Evolutionary conservation across 2,888 invertebrate species (phyloP).

Genomic region (Himalopsyche tibetana): DNA sequence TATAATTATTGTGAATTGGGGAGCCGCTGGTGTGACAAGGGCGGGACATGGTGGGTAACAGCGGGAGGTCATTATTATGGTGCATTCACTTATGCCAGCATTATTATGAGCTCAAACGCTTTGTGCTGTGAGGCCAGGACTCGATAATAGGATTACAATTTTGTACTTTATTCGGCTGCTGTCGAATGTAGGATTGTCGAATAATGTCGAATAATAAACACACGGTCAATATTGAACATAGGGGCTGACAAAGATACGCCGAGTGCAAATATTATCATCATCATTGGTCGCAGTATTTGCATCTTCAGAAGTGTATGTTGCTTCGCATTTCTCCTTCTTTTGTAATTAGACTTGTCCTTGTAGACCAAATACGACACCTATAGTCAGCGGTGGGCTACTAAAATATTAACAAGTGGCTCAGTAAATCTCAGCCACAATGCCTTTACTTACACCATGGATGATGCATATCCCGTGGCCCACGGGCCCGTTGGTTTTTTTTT

Average conservation of each 20-base stretch:
- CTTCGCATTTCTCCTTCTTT: too few species aligned
- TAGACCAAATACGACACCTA: too few species aligned
- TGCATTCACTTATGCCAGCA: slow-evolving; percentile 32
- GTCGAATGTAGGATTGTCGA: slow-evolving; percentile 33
- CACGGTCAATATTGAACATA: not conserved
- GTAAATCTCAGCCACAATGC: too few species aligned
- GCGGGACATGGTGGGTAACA: not conserved
- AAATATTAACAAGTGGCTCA: too few species aligned
- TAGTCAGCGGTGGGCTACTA: too few species aligned
- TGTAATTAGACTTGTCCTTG: too few species aligned
- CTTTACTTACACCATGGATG: too few species aligned
- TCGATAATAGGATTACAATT: slow-evolving; percentile 44
- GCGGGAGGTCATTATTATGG: slow-evolving; percentile 35
- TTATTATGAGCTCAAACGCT: slow-evolving; percentile 44
- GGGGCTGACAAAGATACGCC: not conserved
- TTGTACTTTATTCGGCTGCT: slow-evolving; percentile 31
- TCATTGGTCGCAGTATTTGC: too few species aligned
- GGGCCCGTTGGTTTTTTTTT: too few species aligned
- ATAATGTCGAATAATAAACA: slow-evolving; percentile 13
- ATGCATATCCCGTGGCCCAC: too few species aligned
- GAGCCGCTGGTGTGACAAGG: not conserved
- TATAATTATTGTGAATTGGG: not conserved
- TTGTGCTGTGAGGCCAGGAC: slow-evolving; percentile 36
- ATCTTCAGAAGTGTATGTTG: too few species aligned
- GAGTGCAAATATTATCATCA: slow-evolving; percentile 5